A percentile compares a stretch with the other conserved stretches of the same genome.
Evolutionary conservation across 2,888 invertebrate species (phyloP).

Genomic region (Ectobius pallidus): DNA sequence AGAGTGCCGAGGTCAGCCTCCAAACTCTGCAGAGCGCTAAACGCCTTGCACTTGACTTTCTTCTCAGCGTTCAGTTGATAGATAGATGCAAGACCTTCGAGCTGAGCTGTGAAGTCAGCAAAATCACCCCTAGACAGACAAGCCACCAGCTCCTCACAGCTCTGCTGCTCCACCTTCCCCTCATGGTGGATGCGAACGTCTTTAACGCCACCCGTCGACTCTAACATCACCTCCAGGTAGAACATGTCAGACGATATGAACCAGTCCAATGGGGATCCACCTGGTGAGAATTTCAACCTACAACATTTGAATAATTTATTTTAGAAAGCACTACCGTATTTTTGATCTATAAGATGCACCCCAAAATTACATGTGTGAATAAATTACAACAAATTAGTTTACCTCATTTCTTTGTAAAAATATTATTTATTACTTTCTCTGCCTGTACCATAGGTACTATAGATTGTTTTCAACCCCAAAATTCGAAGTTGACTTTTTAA

Average conservation of each 20-base stretch:
- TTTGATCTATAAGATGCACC: too few relatives aligned
- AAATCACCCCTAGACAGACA: constrained; percentile 87
- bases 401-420: too few relatives aligned
- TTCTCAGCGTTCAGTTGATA: constrained; percentile 95
- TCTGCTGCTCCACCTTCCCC: constrained; percentile 77
- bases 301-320: constrained; percentile 44
- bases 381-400: too few relatives aligned
- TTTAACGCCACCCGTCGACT: constrained; percentile 80
- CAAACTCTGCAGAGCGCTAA: constrained; percentile 87
- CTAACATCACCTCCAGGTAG: constrained; percentile 88
- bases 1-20: constrained; percentile 87
- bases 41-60: constrained; percentile 92
- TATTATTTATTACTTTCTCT: too few relatives aligned
- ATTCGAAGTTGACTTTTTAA: too few relatives aligned
- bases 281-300: constrained; percentile 86
- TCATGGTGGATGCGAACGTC: constrained; percentile 94
- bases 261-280: constrained; percentile 77
- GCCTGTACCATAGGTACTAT: too few relatives aligned
- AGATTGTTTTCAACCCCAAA: too few relatives aligned
- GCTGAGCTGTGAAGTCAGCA: constrained; percentile 87
- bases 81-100: constrained; percentile 89
- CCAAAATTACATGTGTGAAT: too few relatives aligned
- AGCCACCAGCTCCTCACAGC: constrained; percentile 86
- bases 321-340: too few relatives aligned
- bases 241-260: constrained; percentile 98